Evolutionary conservation across 1,140 invertebrate genomes (phyloP), one percentile per base, ranked within the genome.

Genomic region (Phymorhynchus buccinoides): DNA sequence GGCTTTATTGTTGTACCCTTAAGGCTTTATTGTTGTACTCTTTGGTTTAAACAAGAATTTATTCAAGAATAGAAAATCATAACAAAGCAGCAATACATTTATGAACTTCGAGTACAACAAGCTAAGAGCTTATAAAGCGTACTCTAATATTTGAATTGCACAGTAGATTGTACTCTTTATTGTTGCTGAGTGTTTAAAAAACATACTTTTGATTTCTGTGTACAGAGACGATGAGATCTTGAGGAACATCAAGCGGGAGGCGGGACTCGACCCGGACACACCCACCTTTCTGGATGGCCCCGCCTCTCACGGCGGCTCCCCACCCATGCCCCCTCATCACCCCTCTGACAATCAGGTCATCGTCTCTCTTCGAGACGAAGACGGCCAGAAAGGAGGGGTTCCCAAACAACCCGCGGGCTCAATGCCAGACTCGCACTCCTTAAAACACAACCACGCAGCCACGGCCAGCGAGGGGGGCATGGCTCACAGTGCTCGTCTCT

Each of bases 231-330:
- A 86, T 22, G 87, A 88, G 80, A 71, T 88, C 22, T 79, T 88
- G 84, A 78, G 87, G 85, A 85, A 83, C 41, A 87, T 88, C 80
- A 88, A 88, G 56, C 88, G 86, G 52, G 79, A 87, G 84, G 73
- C 85, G 71, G 68, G 84, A 44, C 42, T 87, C 68, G 71, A 77
- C 80, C 44, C 80, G 73, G 56, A 68, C 84, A 75, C 84, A 66
- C 80, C 68, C 84, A 77, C 78, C 66, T 84, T 80, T 30, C 66
- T 82, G 48, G 68, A 52, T 22, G 56, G 56, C 30, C 48, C 56
- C 27, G 12, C 41, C 66, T n/a, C 39, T 3, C 73, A 75, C 37
- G 73, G 73, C 16, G 73, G 37, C 73, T 75, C 73, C 9, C 68
- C 30, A 30, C 30, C 68, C n/a, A n/a, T 39, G 16, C 73, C 73